Conservation (phyloP, 2,797 vertebrate genomes). For the Lithobates pipiens region DNA sequence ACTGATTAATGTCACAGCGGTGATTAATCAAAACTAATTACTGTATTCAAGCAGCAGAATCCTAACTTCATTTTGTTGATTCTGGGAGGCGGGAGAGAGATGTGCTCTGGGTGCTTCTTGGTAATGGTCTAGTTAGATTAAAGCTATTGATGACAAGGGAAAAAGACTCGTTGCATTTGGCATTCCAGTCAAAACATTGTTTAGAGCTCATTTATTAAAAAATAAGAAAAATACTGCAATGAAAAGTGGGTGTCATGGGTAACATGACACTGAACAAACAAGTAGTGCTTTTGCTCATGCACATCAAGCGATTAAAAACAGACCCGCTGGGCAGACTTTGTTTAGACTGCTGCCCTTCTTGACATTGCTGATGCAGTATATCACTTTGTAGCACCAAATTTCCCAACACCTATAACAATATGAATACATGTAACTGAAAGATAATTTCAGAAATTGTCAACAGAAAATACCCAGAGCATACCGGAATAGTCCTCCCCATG, state of each 20-base stretch:
- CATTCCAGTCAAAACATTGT: not conserved
- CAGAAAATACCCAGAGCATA: too few relatives aligned
- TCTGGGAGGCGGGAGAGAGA: conserved; percentile 9
- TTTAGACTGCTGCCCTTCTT: not conserved
- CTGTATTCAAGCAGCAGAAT: conserved; percentile 46
- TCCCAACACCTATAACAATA: not conserved
- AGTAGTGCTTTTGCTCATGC: not conserved
- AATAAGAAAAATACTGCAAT: not conserved
- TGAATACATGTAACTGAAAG: not conserved
- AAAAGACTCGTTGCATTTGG: not conserved
- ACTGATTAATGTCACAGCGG: conserved; percentile 57
- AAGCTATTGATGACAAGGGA: not conserved
- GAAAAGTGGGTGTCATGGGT: not conserved
- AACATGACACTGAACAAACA: not conserved
- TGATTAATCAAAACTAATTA: conserved; percentile 56
- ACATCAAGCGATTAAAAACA: not conserved
- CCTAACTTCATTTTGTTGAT: not conserved
- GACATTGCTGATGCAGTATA: too few relatives aligned
- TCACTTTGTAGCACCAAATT: too few relatives aligned
- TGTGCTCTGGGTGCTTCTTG: not conserved
- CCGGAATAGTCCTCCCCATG: too few relatives aligned
- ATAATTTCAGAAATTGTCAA: too few relatives aligned
- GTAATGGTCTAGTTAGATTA: conserved; percentile 13
- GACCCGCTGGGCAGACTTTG: not conserved
- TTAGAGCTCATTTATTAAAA: not conserved